Evolutionary conservation across 1,140 invertebrate genomes (phyloP).

Genomic region (Leptinotarsa undecemlineata): DNA sequence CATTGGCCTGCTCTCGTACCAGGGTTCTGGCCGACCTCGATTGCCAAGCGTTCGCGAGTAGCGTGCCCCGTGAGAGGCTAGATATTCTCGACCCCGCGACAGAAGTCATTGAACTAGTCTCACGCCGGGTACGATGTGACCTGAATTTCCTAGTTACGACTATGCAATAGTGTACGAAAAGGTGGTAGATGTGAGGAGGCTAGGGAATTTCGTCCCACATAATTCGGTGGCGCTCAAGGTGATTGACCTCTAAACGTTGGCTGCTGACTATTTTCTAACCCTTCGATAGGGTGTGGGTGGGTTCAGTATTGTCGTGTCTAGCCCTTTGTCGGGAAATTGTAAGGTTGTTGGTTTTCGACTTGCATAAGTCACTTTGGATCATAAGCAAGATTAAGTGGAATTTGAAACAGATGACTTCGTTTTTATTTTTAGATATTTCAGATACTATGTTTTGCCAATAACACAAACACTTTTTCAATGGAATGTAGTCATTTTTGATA

Average conservation of each 20-base stretch:
- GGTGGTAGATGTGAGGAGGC: slow-evolving; percentile 1
- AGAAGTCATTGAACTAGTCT: slow-evolving; percentile 51
- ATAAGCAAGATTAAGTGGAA: neutral
- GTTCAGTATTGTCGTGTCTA: neutral
- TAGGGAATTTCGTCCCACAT: slow-evolving; percentile 40
- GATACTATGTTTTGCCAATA: too few species aligned
- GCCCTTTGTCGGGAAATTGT: neutral
- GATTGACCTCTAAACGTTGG: slow-evolving; percentile 39
- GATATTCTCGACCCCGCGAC: slow-evolving; percentile 28
- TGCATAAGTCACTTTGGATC: neutral
- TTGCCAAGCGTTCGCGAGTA: slow-evolving; percentile 34
- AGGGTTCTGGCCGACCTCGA: slow-evolving; percentile 49
- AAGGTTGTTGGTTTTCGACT: neutral
- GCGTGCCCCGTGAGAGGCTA: slow-evolving; percentile 29
- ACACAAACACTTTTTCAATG: too few species aligned
- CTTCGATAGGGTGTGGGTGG: slow-evolving; percentile 18
- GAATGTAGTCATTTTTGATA: too few species aligned
- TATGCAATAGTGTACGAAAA: neutral
- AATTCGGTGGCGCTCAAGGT: slow-evolving; percentile 45
- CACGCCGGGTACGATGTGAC: slow-evolving; percentile 41
- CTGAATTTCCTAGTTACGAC: slow-evolving; percentile 42
- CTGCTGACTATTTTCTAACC: slow-evolving; percentile 7
- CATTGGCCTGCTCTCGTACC: slow-evolving; percentile 48
- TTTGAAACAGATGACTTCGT: neutral
- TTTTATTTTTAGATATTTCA: neutral